phyloP scores from a whole-genome alignment of 2,113 vertebrate species.

The Empidonax traillii region DNA sequence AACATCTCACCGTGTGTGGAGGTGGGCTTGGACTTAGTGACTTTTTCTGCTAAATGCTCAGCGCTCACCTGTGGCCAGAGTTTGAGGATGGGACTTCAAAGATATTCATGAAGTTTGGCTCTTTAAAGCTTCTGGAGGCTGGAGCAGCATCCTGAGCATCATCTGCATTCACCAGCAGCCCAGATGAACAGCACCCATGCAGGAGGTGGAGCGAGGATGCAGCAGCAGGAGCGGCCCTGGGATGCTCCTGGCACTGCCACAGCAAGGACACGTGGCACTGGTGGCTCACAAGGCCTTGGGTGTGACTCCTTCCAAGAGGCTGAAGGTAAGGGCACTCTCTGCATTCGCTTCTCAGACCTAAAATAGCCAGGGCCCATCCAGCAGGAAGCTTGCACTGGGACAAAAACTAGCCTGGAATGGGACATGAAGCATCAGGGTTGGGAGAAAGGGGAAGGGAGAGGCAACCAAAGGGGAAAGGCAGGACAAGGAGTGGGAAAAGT shows the following conservation, averaged over 20 bases:
- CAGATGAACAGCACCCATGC: not conserved
- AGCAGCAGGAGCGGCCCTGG: not conserved
- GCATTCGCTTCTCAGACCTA: not conserved
- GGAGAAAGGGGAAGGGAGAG: not conserved
- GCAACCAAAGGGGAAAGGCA: not conserved
- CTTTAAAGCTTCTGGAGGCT: not conserved
- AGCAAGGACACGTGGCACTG: not conserved
- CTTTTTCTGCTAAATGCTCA: not conserved
- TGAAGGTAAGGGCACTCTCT: conserved; percentile 54
- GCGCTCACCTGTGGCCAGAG: not conserved
- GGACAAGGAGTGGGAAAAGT: not conserved
- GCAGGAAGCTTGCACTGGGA: not conserved
- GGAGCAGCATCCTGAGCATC: not conserved
- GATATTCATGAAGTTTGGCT: not conserved
- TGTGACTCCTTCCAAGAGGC: not conserved
- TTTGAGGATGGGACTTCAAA: not conserved
- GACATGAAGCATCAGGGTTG: not conserved
- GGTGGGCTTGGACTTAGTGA: not conserved
- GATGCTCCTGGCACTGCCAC: not conserved
- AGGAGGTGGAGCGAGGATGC: not conserved
- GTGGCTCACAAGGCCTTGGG: not conserved
- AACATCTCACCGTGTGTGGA: not conserved
- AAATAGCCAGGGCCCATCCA: not conserved
- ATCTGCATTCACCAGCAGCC: not conserved
- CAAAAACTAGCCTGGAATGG: not conserved